Conservation (phyloP, 2,113 vertebrate genomes). For the Clupea harengus region DNA sequence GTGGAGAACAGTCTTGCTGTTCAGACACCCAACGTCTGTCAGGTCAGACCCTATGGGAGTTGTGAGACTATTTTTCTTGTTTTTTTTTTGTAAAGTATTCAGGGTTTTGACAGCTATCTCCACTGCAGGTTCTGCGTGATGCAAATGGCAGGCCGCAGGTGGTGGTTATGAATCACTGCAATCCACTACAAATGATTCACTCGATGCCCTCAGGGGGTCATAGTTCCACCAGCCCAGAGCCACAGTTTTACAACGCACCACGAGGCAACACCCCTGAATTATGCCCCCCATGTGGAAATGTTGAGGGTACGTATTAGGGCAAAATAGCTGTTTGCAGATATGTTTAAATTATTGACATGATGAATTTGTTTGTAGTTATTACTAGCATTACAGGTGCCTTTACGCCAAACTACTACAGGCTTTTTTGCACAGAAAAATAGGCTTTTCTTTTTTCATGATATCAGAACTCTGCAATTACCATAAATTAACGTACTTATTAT, state of each 20-base stretch:
- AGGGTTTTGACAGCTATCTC: neutral
- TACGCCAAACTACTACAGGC: no score
- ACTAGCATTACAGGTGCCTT: no score
- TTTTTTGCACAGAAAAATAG: no score
- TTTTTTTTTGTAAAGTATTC: neutral
- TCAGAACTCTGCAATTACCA: no score
- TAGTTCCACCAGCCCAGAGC: neutral
- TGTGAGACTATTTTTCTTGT: neutral
- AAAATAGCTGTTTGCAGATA: neutral
- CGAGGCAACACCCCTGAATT: conserved; percentile 17
- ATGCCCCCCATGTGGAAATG: conserved; percentile 11
- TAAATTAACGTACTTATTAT: no score
- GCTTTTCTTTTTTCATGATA: no score
- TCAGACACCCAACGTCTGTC: neutral
- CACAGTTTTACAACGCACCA: neutral
- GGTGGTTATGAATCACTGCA: conserved; percentile 41
- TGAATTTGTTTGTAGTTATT: no score
- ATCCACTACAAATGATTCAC: conserved; percentile 29
- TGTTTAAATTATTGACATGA: neutral
- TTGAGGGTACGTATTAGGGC: neutral
- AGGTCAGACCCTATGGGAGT: neutral
- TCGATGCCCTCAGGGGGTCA: neutral
- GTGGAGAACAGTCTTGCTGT: neutral
- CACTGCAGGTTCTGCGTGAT: conserved; percentile 41
- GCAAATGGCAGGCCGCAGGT: conserved; percentile 38